Percentiles rank a stretch among this genome's conserved stretches.
phyloP scores from a whole-genome alignment of 2,113 vertebrate species.

The Oenanthe oenanthe region DNA sequence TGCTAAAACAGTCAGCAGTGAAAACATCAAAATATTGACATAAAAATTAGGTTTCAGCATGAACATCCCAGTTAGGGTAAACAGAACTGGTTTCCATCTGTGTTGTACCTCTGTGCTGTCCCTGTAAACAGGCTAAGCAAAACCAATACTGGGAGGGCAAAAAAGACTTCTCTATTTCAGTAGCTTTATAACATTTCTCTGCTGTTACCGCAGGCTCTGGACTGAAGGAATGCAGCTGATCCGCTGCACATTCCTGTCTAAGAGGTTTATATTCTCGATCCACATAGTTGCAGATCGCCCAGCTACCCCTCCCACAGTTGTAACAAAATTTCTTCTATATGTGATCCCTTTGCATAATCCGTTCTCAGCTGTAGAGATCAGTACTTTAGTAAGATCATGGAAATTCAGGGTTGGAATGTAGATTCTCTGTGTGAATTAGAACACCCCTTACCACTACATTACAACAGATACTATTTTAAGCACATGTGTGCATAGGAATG shows the following conservation, averaged over 20 bases:
- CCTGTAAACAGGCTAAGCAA: background rate
- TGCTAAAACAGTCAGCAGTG: background rate
- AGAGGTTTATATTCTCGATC: constrained; percentile 40
- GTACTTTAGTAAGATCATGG: background rate
- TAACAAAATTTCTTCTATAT: constrained; percentile 23
- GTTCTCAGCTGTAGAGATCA: background rate
- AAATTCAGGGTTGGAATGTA: background rate
- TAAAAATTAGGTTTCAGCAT: background rate
- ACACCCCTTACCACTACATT: background rate
- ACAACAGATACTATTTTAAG: background rate
- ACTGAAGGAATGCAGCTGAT: constrained; percentile 29
- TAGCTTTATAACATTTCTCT: background rate
- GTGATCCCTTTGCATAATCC: background rate
- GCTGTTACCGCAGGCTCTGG: background rate
- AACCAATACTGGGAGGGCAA: background rate
- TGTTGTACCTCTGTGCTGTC: background rate
- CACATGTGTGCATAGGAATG: rapidly evolving
- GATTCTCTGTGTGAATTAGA: background rate
- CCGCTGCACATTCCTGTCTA: constrained; percentile 36
- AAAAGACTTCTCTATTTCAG: background rate
- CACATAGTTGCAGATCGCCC: constrained; percentile 13
- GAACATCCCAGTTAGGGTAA: background rate
- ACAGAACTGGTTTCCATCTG: background rate
- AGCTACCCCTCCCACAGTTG: background rate
- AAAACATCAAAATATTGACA: constrained; percentile 46